phyloP scores from a whole-genome alignment of 2,113 vertebrate genomes.

The Promerops cafer region DNA sequence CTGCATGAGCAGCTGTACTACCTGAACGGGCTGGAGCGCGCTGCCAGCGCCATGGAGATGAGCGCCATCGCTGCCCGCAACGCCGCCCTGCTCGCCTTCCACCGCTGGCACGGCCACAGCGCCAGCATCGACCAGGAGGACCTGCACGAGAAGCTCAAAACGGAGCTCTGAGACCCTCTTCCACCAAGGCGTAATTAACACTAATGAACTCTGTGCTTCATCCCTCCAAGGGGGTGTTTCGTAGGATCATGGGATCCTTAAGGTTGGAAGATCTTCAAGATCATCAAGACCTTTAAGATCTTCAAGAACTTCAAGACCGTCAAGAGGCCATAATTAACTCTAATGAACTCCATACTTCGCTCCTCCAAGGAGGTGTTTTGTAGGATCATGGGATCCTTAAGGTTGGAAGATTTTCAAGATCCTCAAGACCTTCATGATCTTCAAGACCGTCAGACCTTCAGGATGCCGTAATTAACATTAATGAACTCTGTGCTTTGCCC shows the following conservation, averaged over 20 bases:
- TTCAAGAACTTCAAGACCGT: too few species aligned
- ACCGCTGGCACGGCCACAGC: constrained; percentile 79
- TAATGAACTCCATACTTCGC: background rate
- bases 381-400: background rate
- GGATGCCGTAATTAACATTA: accelerated
- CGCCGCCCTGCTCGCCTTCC: constrained; percentile 82
- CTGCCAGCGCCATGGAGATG: constrained; percentile 91
- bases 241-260: accelerated
- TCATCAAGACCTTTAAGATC: background rate
- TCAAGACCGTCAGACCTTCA: background rate
- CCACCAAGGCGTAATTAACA: accelerated
- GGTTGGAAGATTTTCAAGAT: background rate
- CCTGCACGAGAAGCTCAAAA: constrained; percentile 82
- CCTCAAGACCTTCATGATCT: background rate
- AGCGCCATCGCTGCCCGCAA: constrained; percentile 86
- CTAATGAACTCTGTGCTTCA: background rate
- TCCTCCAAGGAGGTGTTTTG: background rate
- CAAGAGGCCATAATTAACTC: background rate
- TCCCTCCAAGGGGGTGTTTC: background rate
- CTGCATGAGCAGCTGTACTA: constrained; percentile 87
- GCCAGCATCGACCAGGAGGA: constrained; percentile 83
- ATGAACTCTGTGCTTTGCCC: accelerated
- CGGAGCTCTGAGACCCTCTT: constrained; percentile 77
- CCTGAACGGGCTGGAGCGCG: constrained; percentile 83
- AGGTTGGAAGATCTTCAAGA: background rate